phyloP scores from a whole-genome alignment of 64 coral and sea anemone species.

The Platygyra sinensis region DNA sequence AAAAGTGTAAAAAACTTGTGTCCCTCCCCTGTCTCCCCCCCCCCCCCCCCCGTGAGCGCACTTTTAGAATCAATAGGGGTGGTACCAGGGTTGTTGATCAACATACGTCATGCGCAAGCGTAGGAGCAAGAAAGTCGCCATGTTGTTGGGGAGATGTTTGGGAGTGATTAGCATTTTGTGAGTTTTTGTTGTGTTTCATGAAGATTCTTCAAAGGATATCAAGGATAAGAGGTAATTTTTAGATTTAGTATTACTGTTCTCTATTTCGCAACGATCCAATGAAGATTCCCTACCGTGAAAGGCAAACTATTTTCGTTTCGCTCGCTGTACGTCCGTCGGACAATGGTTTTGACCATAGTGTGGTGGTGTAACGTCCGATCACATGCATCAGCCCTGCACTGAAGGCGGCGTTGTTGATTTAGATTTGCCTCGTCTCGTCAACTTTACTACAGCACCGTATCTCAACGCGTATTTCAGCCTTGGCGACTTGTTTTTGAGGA shows the following conservation, averaged over 20 bases:
- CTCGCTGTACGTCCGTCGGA: slow-evolving; percentile 25
- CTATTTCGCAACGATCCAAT: not conserved
- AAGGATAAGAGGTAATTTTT: slow-evolving; percentile 62
- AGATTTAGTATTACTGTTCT: slow-evolving; percentile 50
- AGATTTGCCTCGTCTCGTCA: not conserved
- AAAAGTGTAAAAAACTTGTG: not conserved
- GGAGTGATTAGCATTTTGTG: slow-evolving; percentile 89
- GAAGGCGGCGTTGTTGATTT: not conserved
- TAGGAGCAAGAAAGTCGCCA: slow-evolving; percentile 67
- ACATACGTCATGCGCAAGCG: slow-evolving; percentile 90
- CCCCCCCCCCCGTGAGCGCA: not conserved
- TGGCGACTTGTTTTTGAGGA: not conserved
- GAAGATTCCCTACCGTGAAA: not conserved
- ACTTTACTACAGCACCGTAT: not conserved
- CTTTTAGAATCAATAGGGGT: not conserved
- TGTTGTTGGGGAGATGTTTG: slow-evolving; percentile 82
- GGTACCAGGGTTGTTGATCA: slow-evolving; percentile 29
- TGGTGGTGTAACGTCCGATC: slow-evolving; percentile 46
- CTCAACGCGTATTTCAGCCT: not conserved
- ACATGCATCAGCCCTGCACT: not conserved
- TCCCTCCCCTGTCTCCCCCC: not conserved
- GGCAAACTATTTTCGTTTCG: slow-evolving; percentile 39
- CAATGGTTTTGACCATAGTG: slow-evolving; percentile 27
- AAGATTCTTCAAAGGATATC: slow-evolving; percentile 83
- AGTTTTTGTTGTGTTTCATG: slow-evolving; percentile 99